phyloP scores from a whole-genome alignment of 1,140 invertebrate genomes.

The Ephestia elutella region DNA sequence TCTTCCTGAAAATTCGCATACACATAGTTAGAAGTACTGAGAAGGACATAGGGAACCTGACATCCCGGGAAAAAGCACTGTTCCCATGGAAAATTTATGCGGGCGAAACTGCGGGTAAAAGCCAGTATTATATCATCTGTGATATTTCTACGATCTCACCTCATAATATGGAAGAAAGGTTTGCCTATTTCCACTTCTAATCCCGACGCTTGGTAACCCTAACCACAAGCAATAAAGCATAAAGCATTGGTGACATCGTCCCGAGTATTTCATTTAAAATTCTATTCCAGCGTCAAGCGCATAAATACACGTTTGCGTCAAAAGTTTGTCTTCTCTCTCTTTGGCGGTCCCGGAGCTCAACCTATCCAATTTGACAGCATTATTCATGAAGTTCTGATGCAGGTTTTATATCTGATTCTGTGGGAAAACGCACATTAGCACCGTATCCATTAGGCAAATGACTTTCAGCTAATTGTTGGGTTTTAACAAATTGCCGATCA shows the following conservation, averaged over 20 bases:
- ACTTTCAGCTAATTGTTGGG: too few relatives aligned
- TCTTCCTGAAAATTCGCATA: too few relatives aligned
- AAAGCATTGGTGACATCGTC: constrained; percentile 1
- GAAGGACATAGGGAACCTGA: too few relatives aligned
- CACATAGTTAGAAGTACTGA: too few relatives aligned
- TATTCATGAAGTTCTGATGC: constrained; percentile 4
- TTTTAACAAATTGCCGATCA: too few relatives aligned
- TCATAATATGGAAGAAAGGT: too few relatives aligned
- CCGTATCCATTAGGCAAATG: neutral
- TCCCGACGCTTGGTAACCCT: neutral
- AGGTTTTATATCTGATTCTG: neutral
- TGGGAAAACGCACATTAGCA: neutral
- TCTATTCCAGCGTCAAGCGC: neutral
- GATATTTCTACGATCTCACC: too few relatives aligned
- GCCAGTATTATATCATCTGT: too few relatives aligned
- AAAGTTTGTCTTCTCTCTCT: constrained; percentile 7
- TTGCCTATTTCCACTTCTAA: too few relatives aligned
- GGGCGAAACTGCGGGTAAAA: too few relatives aligned
- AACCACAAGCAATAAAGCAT: neutral
- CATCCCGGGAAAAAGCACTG: too few relatives aligned
- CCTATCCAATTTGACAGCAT: constrained; percentile 3
- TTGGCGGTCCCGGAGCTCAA: neutral
- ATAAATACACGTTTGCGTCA: constrained; percentile 9
- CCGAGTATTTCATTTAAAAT: constrained; percentile 12
- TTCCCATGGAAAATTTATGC: too few relatives aligned